Percentiles rank a stretch among this genome's conserved stretches.
Conservation (phyloP, 92 coral and sea anemone genomes). For the Zoanthus gigantus region DNA sequence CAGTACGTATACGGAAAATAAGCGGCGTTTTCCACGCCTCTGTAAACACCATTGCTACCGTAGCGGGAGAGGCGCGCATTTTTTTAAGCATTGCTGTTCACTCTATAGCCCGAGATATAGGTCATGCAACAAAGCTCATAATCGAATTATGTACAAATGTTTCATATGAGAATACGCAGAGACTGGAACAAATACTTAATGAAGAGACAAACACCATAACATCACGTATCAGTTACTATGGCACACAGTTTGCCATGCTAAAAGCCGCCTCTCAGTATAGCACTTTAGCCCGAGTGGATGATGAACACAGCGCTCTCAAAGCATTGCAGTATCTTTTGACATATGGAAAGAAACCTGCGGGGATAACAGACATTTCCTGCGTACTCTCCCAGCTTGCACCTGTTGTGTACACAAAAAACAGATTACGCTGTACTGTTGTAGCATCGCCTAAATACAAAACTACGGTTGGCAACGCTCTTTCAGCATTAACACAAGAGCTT, state of each 20-base stretch:
- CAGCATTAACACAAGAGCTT: neutral
- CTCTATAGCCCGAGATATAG: neutral
- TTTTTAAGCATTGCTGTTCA: neutral
- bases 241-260: neutral
- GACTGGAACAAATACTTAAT: neutral
- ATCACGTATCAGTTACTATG: neutral
- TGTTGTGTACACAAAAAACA: neutral
- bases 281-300: neutral
- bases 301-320: neutral
- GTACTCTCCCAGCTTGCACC: neutral
- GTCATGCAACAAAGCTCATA: neutral
- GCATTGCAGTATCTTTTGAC: neutral
- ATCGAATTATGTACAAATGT: neutral
- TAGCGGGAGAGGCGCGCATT: neutral
- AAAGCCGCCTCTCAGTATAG: neutral
- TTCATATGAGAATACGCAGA: neutral
- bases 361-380: neutral
- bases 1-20: too few species aligned
- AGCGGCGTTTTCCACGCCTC: too few species aligned
- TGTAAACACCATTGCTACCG: neutral
- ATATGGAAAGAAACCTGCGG: neutral
- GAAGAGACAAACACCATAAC: neutral
- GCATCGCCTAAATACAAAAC: neutral
- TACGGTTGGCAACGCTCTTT: neutral
- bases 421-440: neutral